Evolutionary conservation across 2,888 invertebrate species (phyloP).

Genomic region (Alviniconcha strummeri): DNA sequence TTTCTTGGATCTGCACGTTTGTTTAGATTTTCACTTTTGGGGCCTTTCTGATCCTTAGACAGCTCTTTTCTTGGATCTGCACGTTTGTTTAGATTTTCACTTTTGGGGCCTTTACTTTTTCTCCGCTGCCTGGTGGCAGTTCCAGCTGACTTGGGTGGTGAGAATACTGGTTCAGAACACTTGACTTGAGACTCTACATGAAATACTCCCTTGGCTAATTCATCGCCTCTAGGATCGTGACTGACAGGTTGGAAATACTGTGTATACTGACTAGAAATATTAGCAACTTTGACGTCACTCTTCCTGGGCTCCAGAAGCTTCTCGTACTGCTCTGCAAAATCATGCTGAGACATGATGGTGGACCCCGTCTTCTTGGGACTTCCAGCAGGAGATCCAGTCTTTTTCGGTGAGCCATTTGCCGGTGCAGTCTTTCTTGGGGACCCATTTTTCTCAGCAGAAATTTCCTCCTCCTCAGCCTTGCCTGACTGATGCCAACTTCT

Average conservation of each 20-base stretch:
- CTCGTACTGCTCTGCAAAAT: slow-evolving; percentile 6
- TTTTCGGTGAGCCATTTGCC: neutral
- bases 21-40: too few species aligned
- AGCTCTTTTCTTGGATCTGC: neutral
- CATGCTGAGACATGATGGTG: neutral
- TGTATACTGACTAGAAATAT: slow-evolving; percentile 3
- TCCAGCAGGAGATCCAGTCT: neutral
- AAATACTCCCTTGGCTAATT: neutral
- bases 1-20: neutral
- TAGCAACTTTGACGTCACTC: neutral
- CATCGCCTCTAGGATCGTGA: neutral
- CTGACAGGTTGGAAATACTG: neutral
- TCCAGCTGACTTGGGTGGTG: neutral
- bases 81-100: too few species aligned
- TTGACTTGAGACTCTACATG: neutral
- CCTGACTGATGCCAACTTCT: neutral
- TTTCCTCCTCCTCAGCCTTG: neutral
- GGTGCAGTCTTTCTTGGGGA: neutral
- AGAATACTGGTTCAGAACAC: neutral
- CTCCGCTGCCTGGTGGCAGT: too few species aligned
- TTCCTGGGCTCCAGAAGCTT: neutral
- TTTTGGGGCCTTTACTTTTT: too few species aligned
- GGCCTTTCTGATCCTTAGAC: too few species aligned
- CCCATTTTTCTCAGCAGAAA: too few species aligned
- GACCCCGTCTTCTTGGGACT: neutral